Base-by-base conservation (phyloP, 2,888 invertebrate genomes). In the Philereme transversata region DNA sequence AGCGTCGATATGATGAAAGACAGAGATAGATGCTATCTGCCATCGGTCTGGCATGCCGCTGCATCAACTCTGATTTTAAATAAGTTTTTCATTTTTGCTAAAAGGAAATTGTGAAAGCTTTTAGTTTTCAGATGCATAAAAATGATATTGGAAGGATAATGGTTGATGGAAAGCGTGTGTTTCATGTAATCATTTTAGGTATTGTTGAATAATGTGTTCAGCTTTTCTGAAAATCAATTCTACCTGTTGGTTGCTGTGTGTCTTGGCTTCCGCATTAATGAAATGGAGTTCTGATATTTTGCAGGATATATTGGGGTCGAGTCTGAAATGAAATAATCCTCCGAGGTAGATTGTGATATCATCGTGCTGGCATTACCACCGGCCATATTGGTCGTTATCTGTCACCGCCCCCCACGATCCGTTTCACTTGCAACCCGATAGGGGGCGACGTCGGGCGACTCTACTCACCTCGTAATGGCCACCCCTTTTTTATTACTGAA, bases 401-500 rank as follows among this genome's bases (percentile, higher is more conserved):
- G 88, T 87, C 81, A 81, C 87, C 90, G 88, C 89, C 90, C 89
- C 88, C 88, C 78, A 78, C 79, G 84, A 86, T 89, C 84, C 86
- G 87, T 90, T 89, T 90, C 88, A 89, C 90, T 89, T 88, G 91
- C 87, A 91, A 91, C 86, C 86, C 85, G 90, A 92, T 91, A 92
- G 91, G 91, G 91, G 91, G 91, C 91, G 89, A 87, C 82, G 76
- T 77, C 78, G 82, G 77, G 80, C 81, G 81, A 78, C 83, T 83
- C 85, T 85, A 85, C 87, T 88, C 86, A 81, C 83, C 80, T 77
- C 73, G 84, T 90, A 90, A 90, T 89, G 86, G 87, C 88, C 84
- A 87, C 88, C 91, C 88, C 85, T 82, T 89, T 89, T 92, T 92
- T 92, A 92, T 90, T 90, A 91, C 91, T 90, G 88, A 87, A 88